Evolutionary conservation across 2,888 invertebrate genomes (phyloP), one percentile per base, ranked within the genome.

Genomic region (Andrena minutula): DNA sequence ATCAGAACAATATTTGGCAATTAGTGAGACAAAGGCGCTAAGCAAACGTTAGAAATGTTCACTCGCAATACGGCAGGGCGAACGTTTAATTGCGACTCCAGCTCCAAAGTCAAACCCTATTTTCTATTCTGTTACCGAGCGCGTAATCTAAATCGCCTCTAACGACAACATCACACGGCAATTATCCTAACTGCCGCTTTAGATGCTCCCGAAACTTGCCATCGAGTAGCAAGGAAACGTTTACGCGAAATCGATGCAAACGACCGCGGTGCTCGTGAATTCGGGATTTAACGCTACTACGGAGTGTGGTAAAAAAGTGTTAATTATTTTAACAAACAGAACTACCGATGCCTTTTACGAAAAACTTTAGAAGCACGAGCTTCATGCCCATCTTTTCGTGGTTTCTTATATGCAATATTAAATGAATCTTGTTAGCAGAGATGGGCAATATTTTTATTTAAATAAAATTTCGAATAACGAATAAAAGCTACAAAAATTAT

Each of bases 171-270:
- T 76, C 49, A 65, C 32, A 61, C 16, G 76, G 71, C 64, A 71
- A 77, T 71, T 71, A 71, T 64, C 64, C 65, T 65, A 77, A 71
- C 60, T 60, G 53, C 60, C 71, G 23, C 30, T 65, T 77, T 32
- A 49, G 64, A 49, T 47, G 47, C 26, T 47, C 56, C 41, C 58
- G 60, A 58, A 71, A 71, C 47, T 66, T 64, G 41, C 47, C n/a
- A 49, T 47, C n/a, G 23, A 8, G n/a, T 7, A 30, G 8, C 41
- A 32, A 73, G 20, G 56, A 47, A 49, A 41, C 10, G 58, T 49
- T 68, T 58, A 66, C 10, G 23, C 8, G 64, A 28, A 65, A 73
- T 41, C 64, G 35, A 56, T 28, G 12, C 7, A 26, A 58, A 58
- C 28, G 1, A 16, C 41, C 41, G 12, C 41, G 41, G 41, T 20